Evolutionary conservation across 1,140 invertebrate genomes (phyloP), one percentile per base, ranked within the genome.

Genomic region (Euura lappo): DNA sequence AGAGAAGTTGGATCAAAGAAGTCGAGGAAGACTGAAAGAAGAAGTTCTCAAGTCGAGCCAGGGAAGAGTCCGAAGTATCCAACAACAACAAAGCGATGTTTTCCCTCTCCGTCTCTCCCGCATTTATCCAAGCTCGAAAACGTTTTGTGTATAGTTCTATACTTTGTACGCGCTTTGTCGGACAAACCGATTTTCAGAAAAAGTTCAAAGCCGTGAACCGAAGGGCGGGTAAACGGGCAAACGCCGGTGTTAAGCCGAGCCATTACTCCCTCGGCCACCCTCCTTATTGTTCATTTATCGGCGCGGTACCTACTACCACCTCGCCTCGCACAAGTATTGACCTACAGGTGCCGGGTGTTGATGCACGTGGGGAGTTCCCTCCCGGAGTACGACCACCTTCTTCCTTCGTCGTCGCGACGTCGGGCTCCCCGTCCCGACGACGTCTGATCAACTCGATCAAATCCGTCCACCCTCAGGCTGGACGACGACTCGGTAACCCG

Each of bases 231-330:
- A 60, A 60, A 8, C 51, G 51, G 51, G 51, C 51, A 60, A 60
- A 60, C 8, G 51, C 8, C 28, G 28, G 51, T 60, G 3, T 60
- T 60, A 60, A 60, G 51, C 51, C 51, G 51, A 60, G 51, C 51
- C 51, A 60, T 60, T 60, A 60, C 8, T n/a, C 51, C 51, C 51
- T 60, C 51, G 13, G 10, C 51, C 51, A 28, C 51, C 51, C 6
- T 11, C 51, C 51, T 60, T 60, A 60, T 60, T 60, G 51, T 60
- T 60, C 51, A 60, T 60, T 60, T 60, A 60, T 60, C 8, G 10
- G 51, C 51, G 8, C 8, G 51, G 28, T 28, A 28, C 28, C 28
- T 28, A 28, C 28, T 28, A 28, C 28, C 28, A 28, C 28, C 28
- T 60, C 10, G 51, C 8, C 8, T 60, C 6, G 51, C 8, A 6